These are phyloP conservation scores for Cheilosia grossa DNA, from an alignment of 2,888 invertebrate genomes.

Conservation along the genomic window DNA sequence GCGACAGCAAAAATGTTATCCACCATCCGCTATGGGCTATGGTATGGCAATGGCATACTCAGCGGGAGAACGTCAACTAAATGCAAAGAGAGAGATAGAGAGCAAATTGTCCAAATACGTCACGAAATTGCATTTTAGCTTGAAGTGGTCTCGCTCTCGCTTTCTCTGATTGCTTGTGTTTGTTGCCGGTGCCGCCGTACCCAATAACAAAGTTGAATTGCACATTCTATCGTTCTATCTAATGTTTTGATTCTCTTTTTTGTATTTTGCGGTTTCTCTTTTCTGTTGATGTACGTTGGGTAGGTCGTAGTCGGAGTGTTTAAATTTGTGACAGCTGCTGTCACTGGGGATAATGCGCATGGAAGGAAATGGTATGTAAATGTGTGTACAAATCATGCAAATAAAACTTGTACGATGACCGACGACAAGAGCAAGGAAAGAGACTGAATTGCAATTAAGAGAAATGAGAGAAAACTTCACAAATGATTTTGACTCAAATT, in stretches of 20 bases:
- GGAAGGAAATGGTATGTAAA: conserved; percentile 63
- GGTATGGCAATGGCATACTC: conserved; percentile 43
- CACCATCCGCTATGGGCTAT: conserved; percentile 39
- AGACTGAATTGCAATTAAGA: conserved; percentile 67
- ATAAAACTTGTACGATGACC: conserved; percentile 33
- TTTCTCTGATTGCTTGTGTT: conserved; percentile 28
- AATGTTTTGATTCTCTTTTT: conserved; percentile 52
- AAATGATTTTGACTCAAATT: conserved; percentile 61
- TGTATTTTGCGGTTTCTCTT: conserved; percentile 69
- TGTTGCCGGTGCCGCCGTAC: conserved; percentile 4
- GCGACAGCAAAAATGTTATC: conserved; percentile 45
- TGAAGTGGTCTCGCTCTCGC: conserved; percentile 69
- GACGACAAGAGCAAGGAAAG: conserved; percentile 37
- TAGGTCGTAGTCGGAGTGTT: conserved; percentile 67
- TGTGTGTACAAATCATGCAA: conserved; percentile 53
- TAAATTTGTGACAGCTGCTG: conserved; percentile 67
- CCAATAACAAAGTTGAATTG: conserved; percentile 20
- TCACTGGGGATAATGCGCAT: conserved; percentile 70
- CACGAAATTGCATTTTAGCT: conserved; percentile 55
- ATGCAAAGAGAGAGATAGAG: conserved; percentile 27
- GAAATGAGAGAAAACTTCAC: conserved; percentile 61
- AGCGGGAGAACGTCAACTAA: conserved; percentile 35
- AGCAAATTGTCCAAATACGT: conserved; percentile 52
- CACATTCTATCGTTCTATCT: conserved; percentile 1
- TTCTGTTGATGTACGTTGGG: conserved; percentile 59